phyloP scores from a whole-genome alignment of 2,888 invertebrate species.

The Papilio elwesi region DNA sequence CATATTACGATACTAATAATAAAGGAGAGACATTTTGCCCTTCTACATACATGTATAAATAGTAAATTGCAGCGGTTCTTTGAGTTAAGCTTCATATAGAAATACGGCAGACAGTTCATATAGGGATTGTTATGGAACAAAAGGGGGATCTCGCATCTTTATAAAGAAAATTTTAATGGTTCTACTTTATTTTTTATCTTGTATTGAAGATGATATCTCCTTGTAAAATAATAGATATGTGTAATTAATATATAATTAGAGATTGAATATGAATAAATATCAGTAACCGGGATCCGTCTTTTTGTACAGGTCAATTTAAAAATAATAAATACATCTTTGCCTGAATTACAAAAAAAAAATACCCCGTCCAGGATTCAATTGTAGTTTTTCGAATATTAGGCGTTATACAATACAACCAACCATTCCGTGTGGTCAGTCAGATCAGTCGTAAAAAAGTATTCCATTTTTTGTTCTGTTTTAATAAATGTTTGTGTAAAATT shows the following conservation, averaged over 20 bases:
- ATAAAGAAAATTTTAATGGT: conserved; percentile 28
- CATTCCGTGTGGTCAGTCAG: background rate
- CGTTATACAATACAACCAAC: too few species aligned
- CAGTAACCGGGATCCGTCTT: too few species aligned
- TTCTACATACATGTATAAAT: background rate
- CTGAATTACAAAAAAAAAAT: background rate
- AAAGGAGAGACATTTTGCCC: background rate
- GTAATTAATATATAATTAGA: too few species aligned
- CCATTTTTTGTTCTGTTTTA: too few species aligned
- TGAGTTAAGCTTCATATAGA: conserved; percentile 15
- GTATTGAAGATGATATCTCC: conserved; percentile 1
- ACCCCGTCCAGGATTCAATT: too few species aligned
- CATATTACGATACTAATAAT: background rate
- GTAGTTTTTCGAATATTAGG: too few species aligned
- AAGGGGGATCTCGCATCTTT: conserved; percentile 18
- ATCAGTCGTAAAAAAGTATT: too few species aligned
- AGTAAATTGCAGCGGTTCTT: conserved; percentile 18
- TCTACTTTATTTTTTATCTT: conserved; percentile 28
- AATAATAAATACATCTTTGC: background rate
- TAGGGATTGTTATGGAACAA: conserved; percentile 27
- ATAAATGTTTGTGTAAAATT: too few species aligned
- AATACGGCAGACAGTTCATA: conserved; percentile 20
- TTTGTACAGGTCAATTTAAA: background rate
- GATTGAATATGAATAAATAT: too few species aligned
- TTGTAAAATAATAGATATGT: background rate